Percentiles rank a stretch among this genome's conserved stretches.
Conservation (phyloP, 2,888 invertebrate genomes). For the Drosophila robusta region DNA sequence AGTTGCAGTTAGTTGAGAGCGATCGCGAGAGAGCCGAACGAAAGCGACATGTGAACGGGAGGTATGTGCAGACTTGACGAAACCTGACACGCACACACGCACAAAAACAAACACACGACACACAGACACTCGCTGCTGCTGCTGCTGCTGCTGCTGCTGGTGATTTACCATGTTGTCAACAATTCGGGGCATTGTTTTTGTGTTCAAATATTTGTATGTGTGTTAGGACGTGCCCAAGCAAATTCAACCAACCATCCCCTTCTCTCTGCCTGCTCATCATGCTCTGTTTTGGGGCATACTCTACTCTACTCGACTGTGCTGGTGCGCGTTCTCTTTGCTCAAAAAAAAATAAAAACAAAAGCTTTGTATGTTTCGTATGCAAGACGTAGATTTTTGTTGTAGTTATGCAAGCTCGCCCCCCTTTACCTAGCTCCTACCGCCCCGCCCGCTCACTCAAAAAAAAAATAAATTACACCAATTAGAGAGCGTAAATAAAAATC, state of each 20-base stretch:
- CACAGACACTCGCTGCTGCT: slow-evolving; percentile 11
- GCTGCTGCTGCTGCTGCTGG: slow-evolving; percentile 13
- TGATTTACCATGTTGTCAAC: slow-evolving; percentile 60
- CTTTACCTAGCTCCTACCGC: neutral
- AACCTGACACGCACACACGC: slow-evolving; percentile 7
- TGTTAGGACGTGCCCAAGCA: slow-evolving; percentile 20
- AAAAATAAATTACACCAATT: slow-evolving; percentile 5
- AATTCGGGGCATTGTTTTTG: slow-evolving; percentile 20
- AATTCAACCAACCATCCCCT: neutral
- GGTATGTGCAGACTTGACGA: slow-evolving; percentile 1
- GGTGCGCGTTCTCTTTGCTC: slow-evolving; percentile 13
- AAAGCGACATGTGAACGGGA: slow-evolving; percentile 1
- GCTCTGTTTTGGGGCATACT: neutral
- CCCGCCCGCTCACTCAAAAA: neutral
- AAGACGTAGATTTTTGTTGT: slow-evolving; percentile 42
- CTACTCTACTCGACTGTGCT: slow-evolving; percentile 6
- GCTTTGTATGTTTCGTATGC: slow-evolving; percentile 40
- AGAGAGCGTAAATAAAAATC: slow-evolving; percentile 27
- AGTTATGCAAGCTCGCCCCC: slow-evolving; percentile 33
- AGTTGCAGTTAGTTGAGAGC: slow-evolving; percentile 34
- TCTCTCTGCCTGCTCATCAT: neutral
- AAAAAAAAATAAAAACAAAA: neutral
- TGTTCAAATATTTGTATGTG: slow-evolving; percentile 1
- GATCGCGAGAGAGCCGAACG: slow-evolving; percentile 37
- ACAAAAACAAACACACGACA: slow-evolving; percentile 10